Evolutionary conservation across 2,113 vertebrate genomes (phyloP), one percentile per base, ranked within the genome.

Genomic region (Ahaetulla prasina): DNA sequence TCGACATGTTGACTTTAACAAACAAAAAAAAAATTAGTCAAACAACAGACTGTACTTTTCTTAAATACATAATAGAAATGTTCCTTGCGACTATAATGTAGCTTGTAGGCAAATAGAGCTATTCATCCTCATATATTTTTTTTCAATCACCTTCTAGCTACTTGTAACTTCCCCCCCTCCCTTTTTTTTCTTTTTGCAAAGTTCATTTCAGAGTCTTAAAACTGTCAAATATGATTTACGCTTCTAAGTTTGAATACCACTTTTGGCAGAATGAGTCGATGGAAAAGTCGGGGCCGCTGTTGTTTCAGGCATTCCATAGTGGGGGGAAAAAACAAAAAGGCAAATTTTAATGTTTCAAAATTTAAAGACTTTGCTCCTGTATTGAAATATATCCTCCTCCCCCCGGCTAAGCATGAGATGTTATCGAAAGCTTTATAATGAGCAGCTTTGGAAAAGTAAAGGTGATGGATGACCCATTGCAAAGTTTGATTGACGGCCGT

Each of bases 221-320:
- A 96, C 94, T 45, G 96, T 97, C 97, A 96, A 89, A 87, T 35
- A 93, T 96, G 47, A 50, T 97, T 97, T 97, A 97, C 63, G 93
- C 94, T 94, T 95, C 94, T 94, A 96, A 94, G 97, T 94, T 96
- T 96, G 96, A 94, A 94, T 92, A 96, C 96, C 84, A 95, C 85
- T 97, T 96, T 95, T 96, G 97, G 96, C 96, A 97, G 97, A 97
- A 96, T 96, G 96, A 96, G 92, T 95, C 85, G 95, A 95, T 92
- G 94, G 94, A 96, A 96, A 96, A 93, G 95, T 74, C 95, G 95
- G 87, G 95, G 92, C 93, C 91, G 93, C 35, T 96, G 96, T 96
- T 96, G 74, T 96, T 97, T 94, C 1, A 96, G 95, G 95, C 94
- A 94, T 95, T 50, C 95, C 95, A 96, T 95, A 94, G 94, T n/a